Evolutionary conservation across 2,888 invertebrate genomes (phyloP).

Genomic region (Hirtodrosophila alboralis): DNA sequence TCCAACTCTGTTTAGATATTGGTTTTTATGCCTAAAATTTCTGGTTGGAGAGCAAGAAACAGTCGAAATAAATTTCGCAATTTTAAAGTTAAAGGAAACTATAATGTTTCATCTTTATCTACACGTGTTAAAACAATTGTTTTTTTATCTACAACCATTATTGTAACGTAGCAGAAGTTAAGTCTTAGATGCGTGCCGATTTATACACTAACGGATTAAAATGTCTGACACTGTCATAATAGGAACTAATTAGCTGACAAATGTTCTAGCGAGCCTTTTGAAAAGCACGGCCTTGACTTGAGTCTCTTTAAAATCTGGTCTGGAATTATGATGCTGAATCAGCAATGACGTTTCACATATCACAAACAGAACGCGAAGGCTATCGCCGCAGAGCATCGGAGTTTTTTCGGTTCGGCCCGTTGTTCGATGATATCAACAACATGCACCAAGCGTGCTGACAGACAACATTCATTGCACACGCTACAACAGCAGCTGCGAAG

Average conservation of each 20-base stretch:
- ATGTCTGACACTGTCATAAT: constrained; percentile 30
- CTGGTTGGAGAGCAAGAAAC: too few species aligned
- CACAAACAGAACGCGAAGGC: constrained; percentile 44
- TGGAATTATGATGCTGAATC: constrained; percentile 30
- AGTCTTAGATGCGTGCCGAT: constrained; percentile 46
- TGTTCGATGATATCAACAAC: constrained; percentile 75
- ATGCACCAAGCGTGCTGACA: constrained; percentile 67
- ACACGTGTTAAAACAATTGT: constrained; percentile 67
- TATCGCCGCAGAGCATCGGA: constrained; percentile 34
- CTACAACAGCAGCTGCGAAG: constrained; percentile 38
- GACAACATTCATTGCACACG: constrained; percentile 73
- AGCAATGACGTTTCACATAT: constrained; percentile 55
- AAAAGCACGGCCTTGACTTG: constrained; percentile 35
- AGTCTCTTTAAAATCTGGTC: constrained; percentile 11
- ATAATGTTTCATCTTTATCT: constrained; percentile 42
- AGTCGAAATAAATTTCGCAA: too few species aligned
- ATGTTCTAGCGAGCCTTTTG: constrained; percentile 34
- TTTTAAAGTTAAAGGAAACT: too few species aligned
- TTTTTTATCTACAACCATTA: constrained; percentile 6
- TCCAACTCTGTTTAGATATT: constrained; percentile 26
- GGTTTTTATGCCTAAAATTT: constrained; percentile 31
- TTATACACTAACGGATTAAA: constrained; percentile 48
- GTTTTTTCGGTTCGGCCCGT: constrained; percentile 39
- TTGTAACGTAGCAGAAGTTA: constrained; percentile 58
- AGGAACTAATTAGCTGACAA: constrained; percentile 44